phyloP scores from a whole-genome alignment of 37 sponge, comb jelly and placozoan genomes.

The Cliona cf. orientalis region DNA sequence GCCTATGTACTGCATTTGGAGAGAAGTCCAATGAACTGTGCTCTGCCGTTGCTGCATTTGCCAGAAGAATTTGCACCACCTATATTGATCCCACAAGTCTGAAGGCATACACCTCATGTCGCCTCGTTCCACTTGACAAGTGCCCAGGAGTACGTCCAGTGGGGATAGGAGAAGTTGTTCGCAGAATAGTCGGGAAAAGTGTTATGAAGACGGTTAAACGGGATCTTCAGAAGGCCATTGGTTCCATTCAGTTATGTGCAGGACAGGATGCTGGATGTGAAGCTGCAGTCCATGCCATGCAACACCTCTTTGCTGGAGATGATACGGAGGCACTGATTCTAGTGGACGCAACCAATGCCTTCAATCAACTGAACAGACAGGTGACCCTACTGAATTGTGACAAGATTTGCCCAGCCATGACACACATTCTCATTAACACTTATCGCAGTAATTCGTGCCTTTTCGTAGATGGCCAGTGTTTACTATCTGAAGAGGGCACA shows the following conservation, averaged over 20 bases:
- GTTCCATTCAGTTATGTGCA: too few relatives aligned
- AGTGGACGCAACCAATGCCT: too few relatives aligned
- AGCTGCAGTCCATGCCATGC: too few relatives aligned
- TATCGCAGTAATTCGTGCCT: background rate
- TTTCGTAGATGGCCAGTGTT: background rate
- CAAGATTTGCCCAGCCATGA: constrained; percentile 28
- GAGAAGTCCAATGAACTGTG: constrained; percentile 38
- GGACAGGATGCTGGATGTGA: too few relatives aligned
- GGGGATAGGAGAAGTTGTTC: too few relatives aligned
- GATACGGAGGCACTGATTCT: too few relatives aligned
- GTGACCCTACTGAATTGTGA: constrained; percentile 32
- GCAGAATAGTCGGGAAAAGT: too few relatives aligned
- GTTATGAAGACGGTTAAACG: too few relatives aligned
- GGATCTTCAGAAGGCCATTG: too few relatives aligned
- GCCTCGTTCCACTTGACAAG: constrained; percentile 45
- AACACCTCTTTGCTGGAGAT: too few relatives aligned
- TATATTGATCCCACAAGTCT: constrained; percentile 43
- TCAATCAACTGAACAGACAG: too few relatives aligned
- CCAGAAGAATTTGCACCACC: constrained; percentile 41
- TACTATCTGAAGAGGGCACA: constrained; percentile 32
- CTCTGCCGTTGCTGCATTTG: constrained; percentile 37
- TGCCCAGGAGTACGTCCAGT: too few relatives aligned
- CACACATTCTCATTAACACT: constrained; percentile 16
- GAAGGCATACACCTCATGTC: constrained; percentile 17
- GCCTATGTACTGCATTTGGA: constrained; percentile 40